Conservation (phyloP, 2,888 invertebrate species). For the Ormyrus rosae region DNA sequence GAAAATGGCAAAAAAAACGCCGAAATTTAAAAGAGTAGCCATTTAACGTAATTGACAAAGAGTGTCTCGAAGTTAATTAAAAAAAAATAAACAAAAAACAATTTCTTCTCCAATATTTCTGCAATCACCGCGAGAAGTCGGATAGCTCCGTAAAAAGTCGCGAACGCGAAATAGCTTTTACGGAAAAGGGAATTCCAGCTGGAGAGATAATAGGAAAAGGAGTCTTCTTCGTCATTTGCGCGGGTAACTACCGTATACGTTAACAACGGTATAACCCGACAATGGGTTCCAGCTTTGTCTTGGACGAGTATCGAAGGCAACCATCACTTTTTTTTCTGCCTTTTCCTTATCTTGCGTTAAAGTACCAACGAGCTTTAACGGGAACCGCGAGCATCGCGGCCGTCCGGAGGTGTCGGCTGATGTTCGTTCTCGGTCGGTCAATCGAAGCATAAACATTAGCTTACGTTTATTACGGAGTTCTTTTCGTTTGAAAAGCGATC, state of each 20-base stretch:
- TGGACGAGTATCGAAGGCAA: constrained; percentile 18
- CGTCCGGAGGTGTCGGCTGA: background rate
- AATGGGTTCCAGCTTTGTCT: constrained; percentile 36
- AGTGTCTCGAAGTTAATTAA: too few species aligned
- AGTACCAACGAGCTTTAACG: constrained; percentile 14
- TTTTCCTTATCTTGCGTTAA: background rate
- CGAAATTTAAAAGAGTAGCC: too few species aligned
- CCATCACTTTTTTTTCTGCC: constrained; percentile 2
- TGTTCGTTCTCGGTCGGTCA: background rate
- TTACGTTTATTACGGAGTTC: background rate
- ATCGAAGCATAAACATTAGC: constrained; percentile 8
- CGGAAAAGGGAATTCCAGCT: background rate
- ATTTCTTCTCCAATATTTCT: too few species aligned
- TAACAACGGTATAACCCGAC: constrained; percentile 18
- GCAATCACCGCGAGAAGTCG: too few species aligned
- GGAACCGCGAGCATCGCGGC: constrained; percentile 27
- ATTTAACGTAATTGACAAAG: too few species aligned
- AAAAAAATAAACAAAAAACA: too few species aligned
- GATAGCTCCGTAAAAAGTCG: too few species aligned
- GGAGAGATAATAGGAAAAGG: background rate
- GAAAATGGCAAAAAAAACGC: too few species aligned
- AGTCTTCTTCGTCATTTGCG: constrained; percentile 26
- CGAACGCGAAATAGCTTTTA: background rate
- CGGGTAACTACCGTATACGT: constrained; percentile 21
- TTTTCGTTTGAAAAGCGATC: background rate